Base-by-base conservation (phyloP, 2,113 vertebrate species). In the Actenoides lindsayi region DNA sequence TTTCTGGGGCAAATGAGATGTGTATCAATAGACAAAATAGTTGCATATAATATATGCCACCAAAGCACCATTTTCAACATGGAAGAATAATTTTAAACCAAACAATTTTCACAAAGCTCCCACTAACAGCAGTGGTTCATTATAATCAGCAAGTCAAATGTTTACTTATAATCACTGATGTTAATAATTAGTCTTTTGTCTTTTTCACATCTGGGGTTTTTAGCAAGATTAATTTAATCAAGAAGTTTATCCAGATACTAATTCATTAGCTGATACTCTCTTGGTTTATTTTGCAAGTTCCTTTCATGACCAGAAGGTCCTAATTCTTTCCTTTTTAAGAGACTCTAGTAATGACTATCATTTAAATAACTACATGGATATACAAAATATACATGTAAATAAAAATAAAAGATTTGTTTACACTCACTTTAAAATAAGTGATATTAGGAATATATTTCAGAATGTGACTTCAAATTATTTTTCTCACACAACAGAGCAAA, bases 111-210 rank as follows among this genome's bases (percentile, higher is more conserved):
- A 39, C 54, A 63, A 41, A 93, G 73, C 35, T 80, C 51, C 48
- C 39, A 51, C 42, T 88, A 93, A 74, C 23, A 87, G 64, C 70
- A 83, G 42, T 78, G 18, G 30, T 89, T 96, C 60, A 64, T 91
- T 96, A 56, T 90, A 92, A 95, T 91, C 78, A 95, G 62, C 50
- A 90, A 94, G 62, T 57, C 91, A 95, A 90, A 88, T 50, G 89
- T 60, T 91, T 91, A 71, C 31, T 94, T 93, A 89, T n/a, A 62
- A 80, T 68, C 54, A 67, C 51, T 80, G 59, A 56, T 76, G 70
- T 17, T 94, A 71, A 59, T 67, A 95, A 89, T 91, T 92, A 91
- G 50, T 77, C 90, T 90, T 96, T 90, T 94, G 65, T 90, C 70
- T 50, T 82, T 92, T 94, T 89, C 20, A 2, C 74, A 87, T 93